These are phyloP conservation scores for Hyalella azteca DNA, from an alignment of 2,888 invertebrate species.

Conservation along the genomic window DNA sequence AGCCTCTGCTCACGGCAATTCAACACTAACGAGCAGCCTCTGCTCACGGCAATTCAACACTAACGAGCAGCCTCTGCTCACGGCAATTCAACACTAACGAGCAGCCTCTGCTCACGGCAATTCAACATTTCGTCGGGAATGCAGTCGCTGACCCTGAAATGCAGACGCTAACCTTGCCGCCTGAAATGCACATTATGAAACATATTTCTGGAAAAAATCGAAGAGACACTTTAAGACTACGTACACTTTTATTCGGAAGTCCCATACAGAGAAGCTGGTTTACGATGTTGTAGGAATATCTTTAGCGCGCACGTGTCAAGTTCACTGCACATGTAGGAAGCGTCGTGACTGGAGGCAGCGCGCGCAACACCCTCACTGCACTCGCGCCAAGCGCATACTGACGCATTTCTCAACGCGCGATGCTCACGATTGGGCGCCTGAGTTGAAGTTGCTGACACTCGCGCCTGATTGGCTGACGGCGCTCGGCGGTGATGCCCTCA, in stretches of 20 bases:
- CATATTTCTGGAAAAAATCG: background rate
- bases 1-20: too few relatives aligned
- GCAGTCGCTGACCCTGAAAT: slow-evolving; percentile 11
- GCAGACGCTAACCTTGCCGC: background rate
- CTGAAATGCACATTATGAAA: background rate
- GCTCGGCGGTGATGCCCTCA: slow-evolving; percentile 18
- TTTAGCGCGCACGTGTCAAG: slow-evolving; percentile 18
- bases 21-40: too few relatives aligned
- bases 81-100: too few relatives aligned
- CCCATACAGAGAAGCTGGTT: slow-evolving; percentile 13
- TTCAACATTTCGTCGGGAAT: too few relatives aligned
- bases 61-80: too few relatives aligned
- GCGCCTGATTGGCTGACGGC: slow-evolving; percentile 26
- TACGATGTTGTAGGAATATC: background rate
- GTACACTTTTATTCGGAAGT: slow-evolving; percentile 15
- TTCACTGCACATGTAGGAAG: slow-evolving; percentile 17
- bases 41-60: too few relatives aligned
- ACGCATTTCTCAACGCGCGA: background rate
- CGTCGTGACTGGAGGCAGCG: slow-evolving; percentile 23
- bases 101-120: too few relatives aligned
- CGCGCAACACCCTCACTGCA: slow-evolving; percentile 16
- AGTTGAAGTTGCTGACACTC: slow-evolving; percentile 2
- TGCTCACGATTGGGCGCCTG: background rate
- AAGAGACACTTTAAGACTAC: background rate
- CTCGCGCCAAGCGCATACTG: slow-evolving; percentile 7